phyloP scores from a whole-genome alignment of 2,888 invertebrate genomes.

The Masnerella sp. region DNA sequence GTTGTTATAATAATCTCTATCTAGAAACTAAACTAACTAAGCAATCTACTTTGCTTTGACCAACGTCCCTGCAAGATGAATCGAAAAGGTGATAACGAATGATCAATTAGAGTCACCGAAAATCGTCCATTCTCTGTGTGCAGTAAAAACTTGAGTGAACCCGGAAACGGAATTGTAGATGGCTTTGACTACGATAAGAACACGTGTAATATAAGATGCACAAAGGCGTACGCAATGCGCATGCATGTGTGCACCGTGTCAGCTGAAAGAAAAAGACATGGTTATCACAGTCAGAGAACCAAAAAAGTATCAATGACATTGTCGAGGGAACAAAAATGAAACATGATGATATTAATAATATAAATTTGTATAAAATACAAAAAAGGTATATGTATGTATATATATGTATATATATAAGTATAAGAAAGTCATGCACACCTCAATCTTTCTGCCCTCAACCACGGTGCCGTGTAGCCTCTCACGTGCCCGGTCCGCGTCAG shows the following conservation, averaged over 20 bases:
- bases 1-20: too few relatives aligned
- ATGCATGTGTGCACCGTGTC: slow-evolving; percentile 59
- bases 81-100: not conserved
- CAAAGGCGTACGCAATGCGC: slow-evolving; percentile 59
- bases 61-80: too few relatives aligned
- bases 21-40: too few relatives aligned
- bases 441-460: slow-evolving; percentile 99
- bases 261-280: slow-evolving; percentile 62
- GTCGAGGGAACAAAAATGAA: slow-evolving; percentile 24
- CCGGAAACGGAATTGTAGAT: slow-evolving; percentile 32
- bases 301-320: slow-evolving; percentile 33
- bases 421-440: slow-evolving; percentile 96
- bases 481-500: slow-evolving; percentile 99
- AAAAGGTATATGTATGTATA: slow-evolving; percentile 58
- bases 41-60: too few relatives aligned
- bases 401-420: slow-evolving; percentile 63
- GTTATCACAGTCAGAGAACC: slow-evolving; percentile 61
- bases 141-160: not conserved
- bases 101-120: not conserved
- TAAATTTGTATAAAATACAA: slow-evolving; percentile 52
- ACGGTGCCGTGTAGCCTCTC: slow-evolving; percentile 99
- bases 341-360: slow-evolving; percentile 50
- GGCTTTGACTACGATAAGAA: slow-evolving; percentile 54
- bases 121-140: slow-evolving; percentile 12
- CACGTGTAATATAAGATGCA: slow-evolving; percentile 57